phyloP scores from a whole-genome alignment of 2,888 invertebrate species.

The Eueremaeus valkanovi region DNA sequence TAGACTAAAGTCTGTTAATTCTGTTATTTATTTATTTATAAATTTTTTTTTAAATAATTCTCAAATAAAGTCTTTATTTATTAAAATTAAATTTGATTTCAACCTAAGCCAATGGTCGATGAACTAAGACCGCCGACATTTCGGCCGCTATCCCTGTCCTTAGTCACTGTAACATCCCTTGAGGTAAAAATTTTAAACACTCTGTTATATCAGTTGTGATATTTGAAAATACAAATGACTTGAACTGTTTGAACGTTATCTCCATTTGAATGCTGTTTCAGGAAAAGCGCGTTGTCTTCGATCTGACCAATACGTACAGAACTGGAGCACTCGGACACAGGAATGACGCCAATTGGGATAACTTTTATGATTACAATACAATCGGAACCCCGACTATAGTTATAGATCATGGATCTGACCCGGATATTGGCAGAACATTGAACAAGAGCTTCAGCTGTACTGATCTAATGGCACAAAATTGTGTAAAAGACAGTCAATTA shows the following conservation, averaged over 20 bases:
- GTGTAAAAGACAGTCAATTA: neutral
- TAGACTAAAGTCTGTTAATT: too few species aligned
- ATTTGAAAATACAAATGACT: too few species aligned
- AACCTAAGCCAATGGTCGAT: too few species aligned
- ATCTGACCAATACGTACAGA: neutral
- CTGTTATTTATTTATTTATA: too few species aligned
- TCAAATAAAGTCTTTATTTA: too few species aligned
- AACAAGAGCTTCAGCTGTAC: too few species aligned
- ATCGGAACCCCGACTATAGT: neutral
- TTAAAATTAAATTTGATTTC: too few species aligned
- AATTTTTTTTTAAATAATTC: too few species aligned
- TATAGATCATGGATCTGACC: conserved; percentile 6
- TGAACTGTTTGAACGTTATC: neutral
- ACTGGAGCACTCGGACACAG: neutral
- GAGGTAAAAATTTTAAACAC: neutral
- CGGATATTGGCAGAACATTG: neutral
- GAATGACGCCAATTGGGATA: neutral
- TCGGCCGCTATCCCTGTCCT: conserved; percentile 2
- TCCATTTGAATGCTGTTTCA: neutral
- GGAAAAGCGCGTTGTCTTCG: neutral
- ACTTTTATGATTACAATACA: neutral
- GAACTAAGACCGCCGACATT: neutral
- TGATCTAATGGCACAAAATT: neutral
- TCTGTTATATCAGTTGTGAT: neutral
- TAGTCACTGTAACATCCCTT: conserved; percentile 14